Conservation (phyloP, 2,888 invertebrate genomes). For the Eupithecia exiguata region DNA sequence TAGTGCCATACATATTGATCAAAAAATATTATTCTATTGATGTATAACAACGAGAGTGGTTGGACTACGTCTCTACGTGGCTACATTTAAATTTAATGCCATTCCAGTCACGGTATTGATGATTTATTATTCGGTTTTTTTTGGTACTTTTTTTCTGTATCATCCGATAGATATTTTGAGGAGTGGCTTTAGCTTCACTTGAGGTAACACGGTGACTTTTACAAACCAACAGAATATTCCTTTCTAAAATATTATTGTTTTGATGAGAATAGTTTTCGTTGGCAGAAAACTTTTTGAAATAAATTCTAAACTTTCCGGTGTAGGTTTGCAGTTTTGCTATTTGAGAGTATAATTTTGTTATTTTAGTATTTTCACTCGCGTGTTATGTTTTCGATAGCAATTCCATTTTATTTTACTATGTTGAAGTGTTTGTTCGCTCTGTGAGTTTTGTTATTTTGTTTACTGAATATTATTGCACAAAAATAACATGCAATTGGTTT, state of each 20-base stretch:
- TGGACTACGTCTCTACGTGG: no score
- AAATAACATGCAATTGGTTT: neutral
- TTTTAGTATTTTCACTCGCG: neutral
- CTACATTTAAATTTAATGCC: no score
- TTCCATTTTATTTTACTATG: neutral
- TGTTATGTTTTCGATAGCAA: neutral
- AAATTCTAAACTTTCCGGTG: slow-evolving; percentile 4
- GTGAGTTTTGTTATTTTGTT: neutral
- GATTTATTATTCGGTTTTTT: no score
- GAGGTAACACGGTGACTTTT: slow-evolving; percentile 31
- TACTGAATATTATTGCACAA: neutral
- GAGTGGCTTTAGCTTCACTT: slow-evolving; percentile 7
- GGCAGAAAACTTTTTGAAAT: neutral
- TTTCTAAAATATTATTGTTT: slow-evolving; percentile 27
- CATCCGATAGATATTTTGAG: neutral
- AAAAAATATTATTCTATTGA: no score
- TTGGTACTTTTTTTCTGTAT: neutral
- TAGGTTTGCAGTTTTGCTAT: neutral
- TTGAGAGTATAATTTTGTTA: slow-evolving; percentile 1
- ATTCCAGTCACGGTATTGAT: no score
- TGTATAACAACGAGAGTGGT: no score
- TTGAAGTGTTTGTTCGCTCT: neutral
- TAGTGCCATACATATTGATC: no score
- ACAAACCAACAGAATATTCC: slow-evolving; percentile 12
- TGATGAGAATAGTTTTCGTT: neutral